phyloP scores from a whole-genome alignment of 2,888 invertebrate genomes.

The Apamea epomidion region DNA sequence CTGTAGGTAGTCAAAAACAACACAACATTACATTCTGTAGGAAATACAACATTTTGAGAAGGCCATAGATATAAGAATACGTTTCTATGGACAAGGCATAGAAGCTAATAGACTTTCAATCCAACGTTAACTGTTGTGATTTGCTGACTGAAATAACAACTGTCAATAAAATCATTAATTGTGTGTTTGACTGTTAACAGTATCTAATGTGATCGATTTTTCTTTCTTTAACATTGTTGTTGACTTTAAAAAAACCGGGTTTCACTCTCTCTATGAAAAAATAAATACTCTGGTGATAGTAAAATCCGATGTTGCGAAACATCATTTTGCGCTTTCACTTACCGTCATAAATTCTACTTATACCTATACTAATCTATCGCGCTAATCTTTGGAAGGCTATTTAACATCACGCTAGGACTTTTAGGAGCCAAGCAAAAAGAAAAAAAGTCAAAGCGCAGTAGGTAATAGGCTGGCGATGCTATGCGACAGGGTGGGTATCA shows the following conservation, averaged over 20 bases:
- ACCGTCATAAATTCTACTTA: neutral
- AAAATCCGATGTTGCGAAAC: neutral
- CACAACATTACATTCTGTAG: too few species aligned
- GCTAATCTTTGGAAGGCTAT: too few species aligned
- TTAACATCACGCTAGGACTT: too few species aligned
- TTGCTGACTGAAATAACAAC: neutral
- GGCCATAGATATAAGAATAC: too few species aligned
- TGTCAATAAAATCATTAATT: neutral
- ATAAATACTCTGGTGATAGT: neutral
- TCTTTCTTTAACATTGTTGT: neutral
- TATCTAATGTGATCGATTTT: neutral
- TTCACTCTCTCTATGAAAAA: neutral
- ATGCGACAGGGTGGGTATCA: too few species aligned
- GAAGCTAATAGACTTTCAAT: neutral
- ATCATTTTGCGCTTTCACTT: constrained; percentile 7
- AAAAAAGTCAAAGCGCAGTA: too few species aligned
- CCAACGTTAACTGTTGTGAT: neutral
- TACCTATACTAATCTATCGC: too few species aligned
- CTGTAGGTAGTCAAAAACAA: too few species aligned
- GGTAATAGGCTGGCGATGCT: too few species aligned
- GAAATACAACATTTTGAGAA: too few species aligned
- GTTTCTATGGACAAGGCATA: too few species aligned
- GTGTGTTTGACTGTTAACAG: neutral
- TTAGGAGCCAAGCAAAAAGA: too few species aligned
- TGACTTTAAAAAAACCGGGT: neutral